Conservation (phyloP, 2,888 invertebrate species). For the Romanomermis culicivorax region DNA sequence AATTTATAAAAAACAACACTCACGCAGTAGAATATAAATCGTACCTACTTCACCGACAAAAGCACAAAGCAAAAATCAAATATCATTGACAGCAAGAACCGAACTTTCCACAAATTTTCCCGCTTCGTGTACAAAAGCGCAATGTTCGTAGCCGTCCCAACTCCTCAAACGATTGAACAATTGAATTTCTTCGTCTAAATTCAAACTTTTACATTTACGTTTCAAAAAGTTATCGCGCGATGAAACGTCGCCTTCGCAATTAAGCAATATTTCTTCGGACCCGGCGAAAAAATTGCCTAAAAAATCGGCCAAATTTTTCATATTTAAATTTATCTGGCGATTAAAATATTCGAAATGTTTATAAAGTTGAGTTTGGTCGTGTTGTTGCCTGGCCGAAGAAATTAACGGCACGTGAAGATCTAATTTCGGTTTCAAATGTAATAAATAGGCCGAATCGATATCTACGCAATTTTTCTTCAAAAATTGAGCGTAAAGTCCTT, state of each 20-base stretch:
- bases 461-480: neutral
- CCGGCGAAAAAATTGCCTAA: neutral
- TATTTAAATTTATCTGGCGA: neutral
- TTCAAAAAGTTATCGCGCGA: neutral
- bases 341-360: neutral
- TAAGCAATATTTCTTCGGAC: neutral
- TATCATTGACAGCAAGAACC: too few relatives aligned
- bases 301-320: neutral
- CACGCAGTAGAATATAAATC: too few relatives aligned
- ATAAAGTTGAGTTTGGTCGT: neutral
- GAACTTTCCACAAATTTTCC: neutral
- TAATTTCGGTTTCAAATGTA: neutral
- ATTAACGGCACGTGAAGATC: neutral
- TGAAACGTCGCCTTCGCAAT: neutral
- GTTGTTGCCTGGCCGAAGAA: neutral
- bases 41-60: too few relatives aligned
- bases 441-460: neutral
- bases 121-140: neutral
- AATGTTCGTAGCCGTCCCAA: neutral
- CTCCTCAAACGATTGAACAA: neutral
- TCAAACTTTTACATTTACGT: neutral
- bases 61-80: too few relatives aligned
- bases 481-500: neutral
- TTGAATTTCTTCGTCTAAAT: neutral
- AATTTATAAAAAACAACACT: too few relatives aligned